Percentiles rank a stretch among this genome's conserved stretches.
These are phyloP conservation scores for Aradophagus sp. DNA, from an alignment of 1,140 invertebrate genomes.

Conservation along the genomic window DNA sequence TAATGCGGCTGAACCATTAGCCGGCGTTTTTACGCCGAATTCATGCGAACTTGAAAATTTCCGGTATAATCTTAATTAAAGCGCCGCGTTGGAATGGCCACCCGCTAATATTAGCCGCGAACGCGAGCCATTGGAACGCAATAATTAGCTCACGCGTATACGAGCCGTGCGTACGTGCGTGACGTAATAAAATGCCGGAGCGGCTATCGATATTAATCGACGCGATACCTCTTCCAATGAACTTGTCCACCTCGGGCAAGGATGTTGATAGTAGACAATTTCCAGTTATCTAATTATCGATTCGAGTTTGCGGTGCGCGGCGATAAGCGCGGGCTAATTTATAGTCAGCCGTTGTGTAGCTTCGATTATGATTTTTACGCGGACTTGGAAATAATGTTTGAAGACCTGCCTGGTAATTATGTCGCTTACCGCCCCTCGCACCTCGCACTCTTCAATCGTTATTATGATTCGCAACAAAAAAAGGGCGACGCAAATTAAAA, in stretches of 20 bases:
- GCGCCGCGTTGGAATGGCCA: constrained; percentile 34
- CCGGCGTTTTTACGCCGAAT: constrained; percentile 19
- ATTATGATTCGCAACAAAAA: too few relatives aligned
- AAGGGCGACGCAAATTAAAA: constrained; percentile 44
- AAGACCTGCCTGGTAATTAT: constrained; percentile 26
- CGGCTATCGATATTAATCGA: constrained; percentile 50
- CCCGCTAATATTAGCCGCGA: constrained; percentile 40
- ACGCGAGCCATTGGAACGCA: constrained; percentile 47
- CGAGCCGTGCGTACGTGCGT: constrained; percentile 19
- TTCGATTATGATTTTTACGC: constrained; percentile 50
- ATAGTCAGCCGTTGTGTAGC: constrained; percentile 24
- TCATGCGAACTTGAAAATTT: constrained; percentile 33
- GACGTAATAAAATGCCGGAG: constrained; percentile 48
- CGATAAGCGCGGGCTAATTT: constrained; percentile 46
- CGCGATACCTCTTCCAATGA: constrained; percentile 50
- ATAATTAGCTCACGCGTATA: constrained; percentile 45
- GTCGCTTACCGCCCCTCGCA: constrained; percentile 23
- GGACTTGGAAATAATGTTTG: constrained; percentile 36
- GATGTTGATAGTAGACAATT: constrained; percentile 54
- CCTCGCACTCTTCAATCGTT: too few relatives aligned
- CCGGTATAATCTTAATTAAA: constrained; percentile 55
- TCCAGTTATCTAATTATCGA: constrained; percentile 55
- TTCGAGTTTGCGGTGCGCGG: constrained; percentile 26
- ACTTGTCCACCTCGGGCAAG: constrained; percentile 48
- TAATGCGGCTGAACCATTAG: constrained; percentile 24